A percentile compares a stretch with the other conserved stretches of the same genome.
phyloP scores from a whole-genome alignment of 2,113 vertebrate species.

The Ophthalmotilapia sp. region DNA sequence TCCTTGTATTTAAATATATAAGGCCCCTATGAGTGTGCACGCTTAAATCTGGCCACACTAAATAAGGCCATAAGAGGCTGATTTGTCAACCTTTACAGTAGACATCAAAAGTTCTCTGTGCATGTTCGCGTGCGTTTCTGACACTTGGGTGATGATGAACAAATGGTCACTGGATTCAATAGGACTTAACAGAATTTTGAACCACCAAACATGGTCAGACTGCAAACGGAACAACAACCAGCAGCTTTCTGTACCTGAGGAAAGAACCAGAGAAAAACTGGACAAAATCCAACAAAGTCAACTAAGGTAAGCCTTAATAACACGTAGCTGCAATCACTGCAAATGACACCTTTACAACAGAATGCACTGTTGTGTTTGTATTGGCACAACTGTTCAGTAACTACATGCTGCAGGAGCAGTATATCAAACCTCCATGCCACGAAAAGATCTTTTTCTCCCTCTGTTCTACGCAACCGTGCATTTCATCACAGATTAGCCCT shows the following conservation, averaged over 20 bases:
- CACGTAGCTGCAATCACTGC: neutral
- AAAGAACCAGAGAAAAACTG: neutral
- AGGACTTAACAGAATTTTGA: neutral
- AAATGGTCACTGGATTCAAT: neutral
- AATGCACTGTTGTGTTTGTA: neutral
- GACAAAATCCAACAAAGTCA: neutral
- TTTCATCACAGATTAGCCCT: constrained; percentile 18
- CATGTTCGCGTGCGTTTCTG: neutral
- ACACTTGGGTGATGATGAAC: constrained; percentile 12
- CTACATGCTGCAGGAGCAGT: neutral
- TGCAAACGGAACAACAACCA: neutral
- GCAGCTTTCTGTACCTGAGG: constrained; percentile 34
- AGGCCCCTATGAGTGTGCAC: constrained; percentile 6
- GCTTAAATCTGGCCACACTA: neutral
- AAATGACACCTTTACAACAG: neutral
- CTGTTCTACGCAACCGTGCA: neutral
- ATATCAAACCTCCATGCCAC: neutral
- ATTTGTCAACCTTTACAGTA: neutral
- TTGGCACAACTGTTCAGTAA: constrained; percentile 6
- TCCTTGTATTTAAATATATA: neutral
- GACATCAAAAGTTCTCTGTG: neutral
- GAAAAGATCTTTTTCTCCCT: neutral
- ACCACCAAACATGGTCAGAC: neutral
- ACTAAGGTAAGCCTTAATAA: neutral
- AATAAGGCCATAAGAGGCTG: neutral